Percentiles rank a stretch among this genome's conserved stretches.
phyloP scores from a whole-genome alignment of 2,888 invertebrate genomes.

The Lucinisca nassula region DNA sequence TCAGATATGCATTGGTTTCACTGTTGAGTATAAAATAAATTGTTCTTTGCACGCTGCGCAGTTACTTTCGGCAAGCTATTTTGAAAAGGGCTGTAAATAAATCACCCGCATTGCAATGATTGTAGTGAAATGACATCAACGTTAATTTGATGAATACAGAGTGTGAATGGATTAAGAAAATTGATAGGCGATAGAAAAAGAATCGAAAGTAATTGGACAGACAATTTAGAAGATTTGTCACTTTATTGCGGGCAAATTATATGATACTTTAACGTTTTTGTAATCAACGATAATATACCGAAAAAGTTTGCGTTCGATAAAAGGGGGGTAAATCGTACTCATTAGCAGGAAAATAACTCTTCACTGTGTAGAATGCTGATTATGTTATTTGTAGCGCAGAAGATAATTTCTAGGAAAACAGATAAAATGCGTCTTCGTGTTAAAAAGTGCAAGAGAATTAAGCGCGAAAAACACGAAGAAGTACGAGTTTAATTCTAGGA shows the following conservation, averaged over 20 bases:
- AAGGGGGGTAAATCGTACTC: background rate
- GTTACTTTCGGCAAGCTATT: too few species aligned
- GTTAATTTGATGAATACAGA: conserved; percentile 64
- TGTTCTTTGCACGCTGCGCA: too few species aligned
- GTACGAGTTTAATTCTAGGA: background rate
- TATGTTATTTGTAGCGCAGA: background rate
- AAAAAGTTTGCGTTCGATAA: background rate
- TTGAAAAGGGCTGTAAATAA: background rate
- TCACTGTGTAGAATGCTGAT: background rate
- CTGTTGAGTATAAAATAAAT: too few species aligned
- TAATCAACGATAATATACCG: background rate
- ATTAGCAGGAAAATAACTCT: background rate
- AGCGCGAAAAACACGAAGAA: background rate
- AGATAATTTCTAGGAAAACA: background rate
- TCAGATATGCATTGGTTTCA: too few species aligned
- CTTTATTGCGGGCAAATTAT: conserved; percentile 63
- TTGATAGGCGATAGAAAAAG: conserved; percentile 57
- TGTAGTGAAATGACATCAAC: conserved; percentile 40
- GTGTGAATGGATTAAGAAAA: conserved; percentile 64
- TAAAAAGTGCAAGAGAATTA: conserved; percentile 12
- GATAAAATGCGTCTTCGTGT: background rate
- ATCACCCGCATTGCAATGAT: conserved; percentile 2
- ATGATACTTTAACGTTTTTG: conserved; percentile 57
- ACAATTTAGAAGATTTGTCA: conserved; percentile 65
- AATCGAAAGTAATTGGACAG: conserved; percentile 63